Percentiles rank a stretch among this genome's conserved stretches.
These are phyloP conservation scores for Nipponacmea schrenckii DNA, from an alignment of 2,888 invertebrate species.

Conservation along the genomic window DNA sequence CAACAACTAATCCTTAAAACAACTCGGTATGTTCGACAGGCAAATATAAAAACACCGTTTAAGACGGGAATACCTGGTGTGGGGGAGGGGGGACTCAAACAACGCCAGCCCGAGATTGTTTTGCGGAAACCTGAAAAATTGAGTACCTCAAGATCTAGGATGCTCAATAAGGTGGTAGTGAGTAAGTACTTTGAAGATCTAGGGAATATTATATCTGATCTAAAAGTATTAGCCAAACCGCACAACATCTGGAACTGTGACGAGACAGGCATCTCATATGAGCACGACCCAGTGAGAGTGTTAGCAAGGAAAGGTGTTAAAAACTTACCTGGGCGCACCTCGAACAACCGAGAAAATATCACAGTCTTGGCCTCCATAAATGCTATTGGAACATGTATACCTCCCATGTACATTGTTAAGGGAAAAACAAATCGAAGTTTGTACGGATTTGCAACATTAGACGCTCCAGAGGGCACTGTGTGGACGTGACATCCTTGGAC, in stretches of 20 bases:
- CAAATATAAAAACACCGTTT: neutral
- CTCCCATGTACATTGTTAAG: slow-evolving; percentile 7
- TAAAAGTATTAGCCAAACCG: neutral
- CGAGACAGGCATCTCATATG: slow-evolving; percentile 13
- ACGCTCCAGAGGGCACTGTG: slow-evolving; percentile 1
- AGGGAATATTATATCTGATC: neutral
- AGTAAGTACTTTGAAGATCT: neutral
- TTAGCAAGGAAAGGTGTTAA: slow-evolving; percentile 8
- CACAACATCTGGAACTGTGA: slow-evolving; percentile 10
- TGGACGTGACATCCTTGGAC: neutral
- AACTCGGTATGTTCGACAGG: neutral
- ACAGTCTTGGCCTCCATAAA: slow-evolving; percentile 13
- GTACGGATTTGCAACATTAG: neutral
- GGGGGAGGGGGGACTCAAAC: neutral
- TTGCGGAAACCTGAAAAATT: neutral
- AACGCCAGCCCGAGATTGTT: neutral
- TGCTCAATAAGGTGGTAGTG: neutral
- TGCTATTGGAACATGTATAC: neutral
- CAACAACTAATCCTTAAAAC: neutral
- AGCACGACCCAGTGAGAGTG: slow-evolving; percentile 10
- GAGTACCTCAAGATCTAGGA: neutral
- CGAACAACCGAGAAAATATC: slow-evolving; percentile 7
- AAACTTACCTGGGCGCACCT: neutral
- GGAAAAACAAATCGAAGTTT: slow-evolving; percentile 6
- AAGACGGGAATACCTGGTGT: neutral